These are phyloP conservation scores for Drosophila malerkotliana DNA, from an alignment of 1,140 invertebrate species.

Conservation along the genomic window DNA sequence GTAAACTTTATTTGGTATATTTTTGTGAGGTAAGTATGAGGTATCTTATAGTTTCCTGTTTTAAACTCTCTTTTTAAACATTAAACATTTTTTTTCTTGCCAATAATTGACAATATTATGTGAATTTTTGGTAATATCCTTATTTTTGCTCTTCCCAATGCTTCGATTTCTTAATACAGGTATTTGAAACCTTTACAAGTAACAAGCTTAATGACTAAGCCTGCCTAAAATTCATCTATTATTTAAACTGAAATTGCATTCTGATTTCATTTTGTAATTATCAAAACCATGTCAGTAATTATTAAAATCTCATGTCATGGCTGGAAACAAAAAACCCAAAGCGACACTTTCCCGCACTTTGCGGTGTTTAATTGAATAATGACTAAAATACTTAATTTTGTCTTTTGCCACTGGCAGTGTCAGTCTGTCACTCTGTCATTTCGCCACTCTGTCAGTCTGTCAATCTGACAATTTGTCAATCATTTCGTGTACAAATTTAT, in stretches of 20 bases:
- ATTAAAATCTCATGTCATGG: background rate
- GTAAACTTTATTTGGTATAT: too few relatives aligned
- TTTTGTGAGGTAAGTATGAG: too few relatives aligned
- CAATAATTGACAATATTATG: too few relatives aligned
- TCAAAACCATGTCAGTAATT: background rate
- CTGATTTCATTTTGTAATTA: background rate
- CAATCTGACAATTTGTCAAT: conserved; percentile 9
- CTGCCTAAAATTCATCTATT: background rate
- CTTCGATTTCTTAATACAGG: too few relatives aligned
- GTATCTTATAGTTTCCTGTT: too few relatives aligned
- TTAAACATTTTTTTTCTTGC: too few relatives aligned
- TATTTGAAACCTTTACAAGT: too few relatives aligned
- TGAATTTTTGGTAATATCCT: too few relatives aligned
- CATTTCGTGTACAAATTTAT: conserved; percentile 2
- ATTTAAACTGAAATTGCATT: background rate
- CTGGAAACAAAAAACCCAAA: conserved; percentile 28
- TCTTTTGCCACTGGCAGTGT: conserved; percentile 16
- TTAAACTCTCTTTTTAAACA: too few relatives aligned
- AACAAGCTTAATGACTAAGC: too few relatives aligned
- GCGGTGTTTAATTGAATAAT: conserved; percentile 64
- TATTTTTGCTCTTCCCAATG: too few relatives aligned
- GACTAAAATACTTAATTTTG: conserved; percentile 60
- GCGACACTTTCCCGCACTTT: conserved; percentile 16
- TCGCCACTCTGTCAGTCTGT: too few relatives aligned
- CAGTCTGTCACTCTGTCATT: background rate